A percentile compares a stretch with the other conserved stretches of the same genome.
Evolutionary conservation across 1,140 invertebrate genomes (phyloP).

Genomic region (Caenorhabditis remanei): DNA sequence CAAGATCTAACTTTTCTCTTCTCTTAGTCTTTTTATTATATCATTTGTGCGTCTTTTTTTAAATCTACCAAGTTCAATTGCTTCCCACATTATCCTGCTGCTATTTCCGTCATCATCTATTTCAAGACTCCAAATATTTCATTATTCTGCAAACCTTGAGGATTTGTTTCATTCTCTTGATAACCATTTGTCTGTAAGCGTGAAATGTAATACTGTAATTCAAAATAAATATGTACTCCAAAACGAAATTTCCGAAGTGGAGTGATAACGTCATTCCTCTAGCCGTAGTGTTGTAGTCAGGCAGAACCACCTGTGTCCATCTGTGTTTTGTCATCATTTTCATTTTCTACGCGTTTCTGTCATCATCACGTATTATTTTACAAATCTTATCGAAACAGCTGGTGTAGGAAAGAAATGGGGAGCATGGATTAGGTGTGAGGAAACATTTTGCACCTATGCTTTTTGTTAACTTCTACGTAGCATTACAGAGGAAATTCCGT

Average conservation of each 20-base stretch:
- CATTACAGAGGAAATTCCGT: too few relatives aligned
- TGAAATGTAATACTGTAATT: slow-evolving; percentile 17
- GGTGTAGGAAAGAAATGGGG: not conserved
- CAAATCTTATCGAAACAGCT: not conserved
- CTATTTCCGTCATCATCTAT: not conserved
- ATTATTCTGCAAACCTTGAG: not conserved
- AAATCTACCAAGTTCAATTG: not conserved
- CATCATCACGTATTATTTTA: not conserved
- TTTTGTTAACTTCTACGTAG: too few relatives aligned
- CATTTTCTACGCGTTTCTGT: not conserved
- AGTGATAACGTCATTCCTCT: not conserved
- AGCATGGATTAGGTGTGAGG: too few relatives aligned
- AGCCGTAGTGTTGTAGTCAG: not conserved
- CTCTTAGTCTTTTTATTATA: not conserved
- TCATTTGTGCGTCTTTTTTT: not conserved
- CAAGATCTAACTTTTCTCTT: not conserved
- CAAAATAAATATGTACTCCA: not conserved
- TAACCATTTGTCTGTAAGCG: not conserved
- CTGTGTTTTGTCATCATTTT: slow-evolving; percentile 37
- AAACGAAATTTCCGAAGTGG: not conserved
- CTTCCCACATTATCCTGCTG: not conserved
- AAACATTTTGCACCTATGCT: too few relatives aligned
- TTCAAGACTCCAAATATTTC: not conserved
- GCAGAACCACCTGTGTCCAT: not conserved
- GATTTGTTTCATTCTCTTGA: not conserved